A percentile compares a stretch with the other conserved stretches of the same genome.
Conservation (phyloP, 2,888 invertebrate species). For the Nephrotoma flavescens region DNA sequence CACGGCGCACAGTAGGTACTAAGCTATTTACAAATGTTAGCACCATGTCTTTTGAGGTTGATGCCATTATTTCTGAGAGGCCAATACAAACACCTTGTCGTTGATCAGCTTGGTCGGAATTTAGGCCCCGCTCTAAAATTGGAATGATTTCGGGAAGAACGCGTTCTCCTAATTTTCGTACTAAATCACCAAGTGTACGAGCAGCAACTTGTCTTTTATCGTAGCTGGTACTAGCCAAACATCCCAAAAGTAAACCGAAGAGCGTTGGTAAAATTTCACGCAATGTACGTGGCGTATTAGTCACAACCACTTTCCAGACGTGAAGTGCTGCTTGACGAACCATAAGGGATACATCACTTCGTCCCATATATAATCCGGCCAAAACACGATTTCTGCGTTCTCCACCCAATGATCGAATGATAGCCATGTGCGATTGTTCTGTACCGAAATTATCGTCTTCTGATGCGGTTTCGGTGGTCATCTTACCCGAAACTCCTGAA, state of each 20-base stretch:
- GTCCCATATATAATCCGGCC: slow-evolving; percentile 91
- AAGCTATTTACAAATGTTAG: slow-evolving; percentile 76
- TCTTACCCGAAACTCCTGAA: slow-evolving; percentile 95
- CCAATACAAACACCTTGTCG: slow-evolving; percentile 98
- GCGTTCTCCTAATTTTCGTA: slow-evolving; percentile 91
- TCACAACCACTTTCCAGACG: slow-evolving; percentile 99
- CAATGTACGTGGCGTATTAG: slow-evolving; percentile 92
- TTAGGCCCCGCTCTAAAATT: slow-evolving; percentile 84
- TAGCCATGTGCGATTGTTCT: slow-evolving; percentile 84
- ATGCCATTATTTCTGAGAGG: slow-evolving; percentile 92
- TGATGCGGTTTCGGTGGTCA: slow-evolving; percentile 95
- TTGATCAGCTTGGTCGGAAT: slow-evolving; percentile 84
- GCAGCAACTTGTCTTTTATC: slow-evolving; percentile 96
- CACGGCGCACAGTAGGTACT: slow-evolving; percentile 88
- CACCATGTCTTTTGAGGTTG: slow-evolving; percentile 90
- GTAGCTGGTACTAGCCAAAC: slow-evolving; percentile 88
- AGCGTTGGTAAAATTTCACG: slow-evolving; percentile 91
- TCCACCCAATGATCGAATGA: slow-evolving; percentile 73
- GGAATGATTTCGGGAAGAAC: slow-evolving; percentile 97
- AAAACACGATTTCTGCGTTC: slow-evolving; percentile 85
- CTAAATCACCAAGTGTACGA: slow-evolving; percentile 89
- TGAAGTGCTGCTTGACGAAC: slow-evolving; percentile 95
- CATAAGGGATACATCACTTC: slow-evolving; percentile 92
- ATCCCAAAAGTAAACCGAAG: slow-evolving; percentile 81
- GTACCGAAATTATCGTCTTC: slow-evolving; percentile 99